Base-by-base conservation (phyloP, 2,113 vertebrate species). In the Glareola pratincola region DNA sequence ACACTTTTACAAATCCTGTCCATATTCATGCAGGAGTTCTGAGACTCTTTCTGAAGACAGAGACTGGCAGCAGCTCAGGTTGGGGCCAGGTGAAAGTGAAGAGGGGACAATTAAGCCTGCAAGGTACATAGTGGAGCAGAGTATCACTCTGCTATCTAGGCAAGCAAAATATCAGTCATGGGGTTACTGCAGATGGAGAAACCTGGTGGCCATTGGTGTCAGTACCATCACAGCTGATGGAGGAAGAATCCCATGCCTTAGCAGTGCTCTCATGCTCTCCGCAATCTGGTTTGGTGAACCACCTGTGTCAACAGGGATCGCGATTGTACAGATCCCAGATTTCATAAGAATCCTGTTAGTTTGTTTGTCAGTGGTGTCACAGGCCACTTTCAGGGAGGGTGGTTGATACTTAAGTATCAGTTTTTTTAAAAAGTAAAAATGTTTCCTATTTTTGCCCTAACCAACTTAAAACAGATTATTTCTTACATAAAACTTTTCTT, bases 21-120 rank as follows among this genome's bases (percentile, higher is more conserved):
- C 0, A 0, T 32, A n/a, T 47, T 72, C 22, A 29, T 14, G 17
- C 8, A 77, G 34, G 29, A 24, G 5, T 64, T 80, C 29, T 41
- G 54, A 64, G 69, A 60, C 9, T 22, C 19, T 77, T 76, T 85
- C 12, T 74, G 30, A 74, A 83, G 59, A 30, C 4, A 24, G 24
- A 12, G 4, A 41, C 22, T 6, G 14, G 4, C 9, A 18, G 5
- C 60, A 16, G 16, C n/a, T 73, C 10, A 15, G 12, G 2, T 3
- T 71, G 13, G 8, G 36, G 6, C 6, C 26, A 74, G 36, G 29
- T 9, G 4, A 34, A 47, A 4, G 2, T 27, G n/a, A 34, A 48
- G 37, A 64, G 7, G 7, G 17, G 43, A 24, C 36, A 71, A 15
- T 30, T 37, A 54, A 29, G 3, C 26, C 36, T 43, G 7, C 14